Percentiles rank a stretch among this genome's conserved stretches.
phyloP scores from a whole-genome alignment of 2,888 invertebrate species.

The Incurvaria masculella region DNA sequence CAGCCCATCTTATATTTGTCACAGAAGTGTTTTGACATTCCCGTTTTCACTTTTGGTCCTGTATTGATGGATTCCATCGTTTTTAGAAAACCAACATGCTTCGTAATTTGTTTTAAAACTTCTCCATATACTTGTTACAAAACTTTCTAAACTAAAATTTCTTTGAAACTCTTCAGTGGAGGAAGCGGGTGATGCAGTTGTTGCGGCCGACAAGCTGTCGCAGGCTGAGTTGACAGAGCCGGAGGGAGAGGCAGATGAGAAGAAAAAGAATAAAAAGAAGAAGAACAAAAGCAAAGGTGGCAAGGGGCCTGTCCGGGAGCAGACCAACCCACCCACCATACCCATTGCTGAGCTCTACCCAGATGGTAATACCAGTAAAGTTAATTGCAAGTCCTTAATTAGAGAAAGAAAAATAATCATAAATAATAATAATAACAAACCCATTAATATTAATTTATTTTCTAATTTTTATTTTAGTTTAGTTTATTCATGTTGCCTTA shows the following conservation, averaged over 20 bases:
- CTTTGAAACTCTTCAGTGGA: conserved; percentile 21
- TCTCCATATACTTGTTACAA: background rate
- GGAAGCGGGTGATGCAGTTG: conserved; percentile 20
- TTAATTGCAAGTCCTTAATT: background rate
- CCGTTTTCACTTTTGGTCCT: too few species aligned
- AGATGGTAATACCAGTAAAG: conserved; percentile 54
- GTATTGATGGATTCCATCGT: conserved; percentile 3
- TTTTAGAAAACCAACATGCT: conserved; percentile 15
- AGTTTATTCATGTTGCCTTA: too few species aligned
- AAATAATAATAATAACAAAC: too few species aligned
- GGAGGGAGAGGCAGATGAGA: conserved; percentile 50
- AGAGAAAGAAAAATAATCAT: background rate
- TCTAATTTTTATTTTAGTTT: too few species aligned
- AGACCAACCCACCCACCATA: conserved; percentile 84
- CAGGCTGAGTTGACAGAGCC: conserved; percentile 43
- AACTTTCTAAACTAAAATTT: conserved; percentile 2
- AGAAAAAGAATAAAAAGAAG: conserved; percentile 67
- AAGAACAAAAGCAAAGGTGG: conserved; percentile 52
- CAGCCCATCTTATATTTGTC: too few species aligned
- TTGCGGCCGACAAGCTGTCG: conserved; percentile 28
- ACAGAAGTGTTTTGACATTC: too few species aligned
- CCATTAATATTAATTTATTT: too few species aligned
- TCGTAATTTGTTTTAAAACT: background rate
- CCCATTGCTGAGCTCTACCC: conserved; percentile 83
- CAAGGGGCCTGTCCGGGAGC: conserved; percentile 44